Evolutionary conservation across 2,113 vertebrate species (phyloP), one percentile per base, ranked within the genome.

Genomic region (Sciurus niger): DNA sequence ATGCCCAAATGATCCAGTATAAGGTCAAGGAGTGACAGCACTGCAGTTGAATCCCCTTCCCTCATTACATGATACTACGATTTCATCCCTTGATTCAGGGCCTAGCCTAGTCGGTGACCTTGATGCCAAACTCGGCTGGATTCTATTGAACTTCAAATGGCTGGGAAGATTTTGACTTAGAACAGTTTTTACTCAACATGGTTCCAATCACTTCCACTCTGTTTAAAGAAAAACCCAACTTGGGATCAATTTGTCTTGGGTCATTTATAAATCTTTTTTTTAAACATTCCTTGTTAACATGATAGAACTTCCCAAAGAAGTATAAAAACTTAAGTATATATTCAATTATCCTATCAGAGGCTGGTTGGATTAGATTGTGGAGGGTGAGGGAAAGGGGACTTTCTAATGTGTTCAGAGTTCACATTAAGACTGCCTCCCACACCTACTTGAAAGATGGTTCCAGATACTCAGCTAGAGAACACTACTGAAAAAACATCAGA

Each of bases 401-500:
- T 24, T 80, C 8, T 68, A 63, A 65, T 63, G 28, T 80, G 9
- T 68, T 79, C 14, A 88, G 40, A 60, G 48, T 80, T 43, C 30
- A 85, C 24, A 58, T n/a, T 80, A 78, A 85, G 73, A 70, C 22
- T 12, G 40, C 40, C 37, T 37, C 12, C 22, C 16, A 53, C 16
- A 43, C 20, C 34, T 37, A 28, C 18, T 55, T 93, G 78, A 91
- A 93, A 89, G 34, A 18, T 20, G 40, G 8, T 68, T 87, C 73
- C 83, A 63, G 53, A 60, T 96, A 43, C 70, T 53, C 9, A 93
- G 30, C 51, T 78, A 68, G 25, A 85, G 24, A 82, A 67, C 32
- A 48, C 46, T 55, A 67, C 37, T n/a, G 40, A 22, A 72, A 67
- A 70, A 11, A 4, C n/a, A 88, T 25, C 16, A 12, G n/a, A 20